Evolutionary conservation across 2,888 invertebrate species (phyloP), one percentile per base, ranked within the genome.

Genomic region (Heliconius ismenius): DNA sequence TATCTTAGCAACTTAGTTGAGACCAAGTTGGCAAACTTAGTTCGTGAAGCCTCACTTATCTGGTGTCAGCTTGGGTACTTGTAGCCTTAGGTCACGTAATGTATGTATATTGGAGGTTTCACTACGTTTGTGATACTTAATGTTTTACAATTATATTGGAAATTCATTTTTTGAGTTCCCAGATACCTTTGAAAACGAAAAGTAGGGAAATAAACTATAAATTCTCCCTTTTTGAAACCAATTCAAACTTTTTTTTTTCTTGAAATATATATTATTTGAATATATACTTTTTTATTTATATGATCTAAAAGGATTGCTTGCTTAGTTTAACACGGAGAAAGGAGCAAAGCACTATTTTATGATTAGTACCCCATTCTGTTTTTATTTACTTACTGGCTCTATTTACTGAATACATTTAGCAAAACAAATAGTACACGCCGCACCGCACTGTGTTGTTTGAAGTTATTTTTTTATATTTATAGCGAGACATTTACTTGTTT

Each of bases 1-100:
- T 79, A 79, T 78, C 79, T 78, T 68, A 75, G 73, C 43, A 67
- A 73, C 68, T 74, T 78, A 79, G 78, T 79, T 76, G 67, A 75
- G 36, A 74, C 70, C 60, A 75, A 79, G 75, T 74, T 76, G 32
- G 58, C 67, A 43, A 77, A 79, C 69, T 72, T 72, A 70, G 77
- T 69, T 73, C 73, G 39, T 64, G 78, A 68, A 72, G 69, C 60
- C 70, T 72, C 62, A 76, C 75, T 75, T 77, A 75, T 75, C 75
- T 77, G 62, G 75, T 54, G 77, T 77, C 72, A 67, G 67, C 63
- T 36, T 39, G 75, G 65, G 72, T 74, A 60, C 75, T 62, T 72
- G 70, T 43, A 64, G 64, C 32, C 21, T 72, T 65, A 49, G 60
- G 39, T 72, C 64, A 75, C 36, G 24, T 72, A 24, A 73, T 28